These are phyloP conservation scores for Hydrolagus colliei DNA, from an alignment of 2,797 vertebrate species.

Conservation along the genomic window DNA sequence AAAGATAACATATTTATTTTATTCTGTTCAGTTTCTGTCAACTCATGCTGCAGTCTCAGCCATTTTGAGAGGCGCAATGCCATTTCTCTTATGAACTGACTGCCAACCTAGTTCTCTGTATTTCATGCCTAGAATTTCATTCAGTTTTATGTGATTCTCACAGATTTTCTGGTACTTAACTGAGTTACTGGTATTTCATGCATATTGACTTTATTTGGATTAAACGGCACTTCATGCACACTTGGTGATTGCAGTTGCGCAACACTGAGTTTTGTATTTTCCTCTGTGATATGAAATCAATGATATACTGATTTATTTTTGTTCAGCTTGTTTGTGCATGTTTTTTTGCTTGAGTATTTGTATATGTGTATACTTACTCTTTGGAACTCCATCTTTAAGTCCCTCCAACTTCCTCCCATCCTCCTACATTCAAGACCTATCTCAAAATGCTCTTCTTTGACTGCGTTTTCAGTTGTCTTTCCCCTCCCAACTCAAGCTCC, in stretches of 20 bases:
- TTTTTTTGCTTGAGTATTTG: too few relatives aligned
- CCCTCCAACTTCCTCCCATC: too few relatives aligned
- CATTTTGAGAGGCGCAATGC: neutral
- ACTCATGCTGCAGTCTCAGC: too few relatives aligned
- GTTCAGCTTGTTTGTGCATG: too few relatives aligned
- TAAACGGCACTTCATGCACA: neutral
- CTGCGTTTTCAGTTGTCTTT: too few relatives aligned
- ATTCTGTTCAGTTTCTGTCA: neutral
- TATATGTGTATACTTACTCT: too few relatives aligned
- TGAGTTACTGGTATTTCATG: neutral
- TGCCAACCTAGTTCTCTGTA: neutral
- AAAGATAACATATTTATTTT: neutral
- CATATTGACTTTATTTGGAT: neutral
- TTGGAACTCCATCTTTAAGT: too few relatives aligned
- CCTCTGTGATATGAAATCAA: too few relatives aligned
- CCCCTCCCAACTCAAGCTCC: too few relatives aligned
- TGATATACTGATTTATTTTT: too few relatives aligned
- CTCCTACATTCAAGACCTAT: too few relatives aligned
- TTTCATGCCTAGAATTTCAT: neutral
- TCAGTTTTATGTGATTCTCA: neutral
- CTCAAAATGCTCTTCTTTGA: too few relatives aligned
- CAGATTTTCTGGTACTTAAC: neutral
- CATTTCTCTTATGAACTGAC: neutral
- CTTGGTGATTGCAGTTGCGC: neutral
- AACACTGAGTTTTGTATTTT: neutral